A percentile compares a stretch with the other conserved stretches of the same genome.
Evolutionary conservation across 2,888 invertebrate species (phyloP).

Genomic region (Anaspis maculata): DNA sequence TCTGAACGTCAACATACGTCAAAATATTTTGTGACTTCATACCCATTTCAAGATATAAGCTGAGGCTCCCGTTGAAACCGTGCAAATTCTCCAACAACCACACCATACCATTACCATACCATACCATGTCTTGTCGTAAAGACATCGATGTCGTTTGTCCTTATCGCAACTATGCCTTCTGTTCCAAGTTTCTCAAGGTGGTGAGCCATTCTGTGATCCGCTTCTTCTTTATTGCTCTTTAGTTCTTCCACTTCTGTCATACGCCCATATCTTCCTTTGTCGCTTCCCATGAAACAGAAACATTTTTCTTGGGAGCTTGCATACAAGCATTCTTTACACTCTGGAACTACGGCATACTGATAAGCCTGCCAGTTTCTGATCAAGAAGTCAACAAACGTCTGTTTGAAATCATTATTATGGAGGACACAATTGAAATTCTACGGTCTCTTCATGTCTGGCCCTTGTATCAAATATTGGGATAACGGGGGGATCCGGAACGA

Average conservation of each 20-base stretch:
- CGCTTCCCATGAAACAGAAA: background rate
- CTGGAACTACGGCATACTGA: background rate
- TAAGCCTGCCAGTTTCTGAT: conserved; percentile 20
- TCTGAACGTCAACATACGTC: background rate
- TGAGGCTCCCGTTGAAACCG: too few relatives aligned
- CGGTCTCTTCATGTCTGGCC: conserved; percentile 27
- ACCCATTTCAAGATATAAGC: background rate
- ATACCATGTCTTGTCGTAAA: too few relatives aligned
- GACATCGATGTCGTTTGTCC: background rate
- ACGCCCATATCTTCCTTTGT: too few relatives aligned
- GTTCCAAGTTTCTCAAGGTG: background rate
- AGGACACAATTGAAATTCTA: conserved; percentile 24
- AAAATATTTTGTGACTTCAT: background rate
- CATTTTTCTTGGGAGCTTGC: background rate
- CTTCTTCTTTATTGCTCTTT: background rate
- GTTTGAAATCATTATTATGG: conserved; percentile 29
- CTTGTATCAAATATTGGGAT: too few relatives aligned
- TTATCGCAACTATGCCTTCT: background rate
- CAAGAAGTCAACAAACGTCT: conserved; percentile 25
- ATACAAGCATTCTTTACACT: background rate
- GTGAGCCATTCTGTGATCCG: background rate
- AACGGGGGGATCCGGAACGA: too few relatives aligned
- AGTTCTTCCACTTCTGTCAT: too few relatives aligned
- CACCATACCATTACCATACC: too few relatives aligned
- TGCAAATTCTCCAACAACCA: background rate